phyloP scores from a whole-genome alignment of 2,113 vertebrate genomes.

The Sciurus niger region DNA sequence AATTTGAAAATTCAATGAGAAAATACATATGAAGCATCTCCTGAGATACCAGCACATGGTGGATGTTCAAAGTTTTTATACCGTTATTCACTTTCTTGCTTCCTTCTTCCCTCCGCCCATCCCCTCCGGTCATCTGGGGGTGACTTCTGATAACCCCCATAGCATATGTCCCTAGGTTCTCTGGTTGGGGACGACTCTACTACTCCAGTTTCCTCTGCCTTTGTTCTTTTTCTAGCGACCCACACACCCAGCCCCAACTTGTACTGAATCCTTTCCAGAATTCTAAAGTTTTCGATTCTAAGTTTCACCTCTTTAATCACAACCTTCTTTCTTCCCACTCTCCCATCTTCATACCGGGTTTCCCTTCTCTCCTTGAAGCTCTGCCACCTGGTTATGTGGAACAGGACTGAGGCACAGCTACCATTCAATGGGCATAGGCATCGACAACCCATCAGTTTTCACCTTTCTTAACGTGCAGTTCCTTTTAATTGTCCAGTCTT shows the following conservation, averaged over 20 bases:
- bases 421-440: neutral
- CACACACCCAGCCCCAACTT: neutral
- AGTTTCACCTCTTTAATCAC: constrained; percentile 8
- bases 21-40: neutral
- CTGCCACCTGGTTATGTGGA: neutral
- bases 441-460: neutral
- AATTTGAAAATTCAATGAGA: constrained; percentile 13
- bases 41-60: neutral
- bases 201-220: neutral
- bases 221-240: neutral
- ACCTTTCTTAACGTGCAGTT: neutral
- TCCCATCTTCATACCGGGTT: neutral
- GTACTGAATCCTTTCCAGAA: neutral
- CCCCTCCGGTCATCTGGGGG: neutral
- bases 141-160: neutral
- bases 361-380: neutral
- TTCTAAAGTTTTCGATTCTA: neutral
- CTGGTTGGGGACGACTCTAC: neutral
- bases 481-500: neutral
- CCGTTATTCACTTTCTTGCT: neutral
- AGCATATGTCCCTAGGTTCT: neutral
- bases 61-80: neutral
- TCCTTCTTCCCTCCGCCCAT: neutral
- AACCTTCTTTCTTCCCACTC: neutral
- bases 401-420: neutral